Conservation (phyloP, 2,113 vertebrate genomes). For the Eurystomus gularis region DNA sequence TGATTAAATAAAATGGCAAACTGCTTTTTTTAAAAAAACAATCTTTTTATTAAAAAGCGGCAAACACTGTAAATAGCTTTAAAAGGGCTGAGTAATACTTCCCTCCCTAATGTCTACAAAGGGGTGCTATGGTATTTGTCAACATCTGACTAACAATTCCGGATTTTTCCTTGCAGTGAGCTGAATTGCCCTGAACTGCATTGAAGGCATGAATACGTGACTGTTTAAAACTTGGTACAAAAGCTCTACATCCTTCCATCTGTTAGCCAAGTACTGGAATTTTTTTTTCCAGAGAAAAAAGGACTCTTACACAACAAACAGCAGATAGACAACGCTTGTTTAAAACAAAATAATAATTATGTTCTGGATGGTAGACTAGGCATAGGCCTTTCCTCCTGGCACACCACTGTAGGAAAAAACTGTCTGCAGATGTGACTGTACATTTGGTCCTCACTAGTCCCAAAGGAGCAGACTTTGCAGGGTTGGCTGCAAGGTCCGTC, state of each 20-base stretch:
- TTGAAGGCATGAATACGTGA: neutral
- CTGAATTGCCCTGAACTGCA: neutral
- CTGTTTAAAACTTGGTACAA: neutral
- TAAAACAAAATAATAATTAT: neutral
- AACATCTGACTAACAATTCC: conserved; percentile 4
- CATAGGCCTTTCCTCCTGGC: neutral
- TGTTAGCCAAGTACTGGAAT: neutral
- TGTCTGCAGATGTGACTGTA: neutral
- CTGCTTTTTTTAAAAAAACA: neutral
- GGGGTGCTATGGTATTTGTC: neutral
- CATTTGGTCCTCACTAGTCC: neutral
- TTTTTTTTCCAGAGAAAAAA: neutral
- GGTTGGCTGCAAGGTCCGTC: neutral
- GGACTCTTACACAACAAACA: neutral
- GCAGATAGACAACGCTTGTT: conserved; percentile 9
- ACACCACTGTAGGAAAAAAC: neutral
- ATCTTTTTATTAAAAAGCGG: neutral
- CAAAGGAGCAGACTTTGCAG: neutral
- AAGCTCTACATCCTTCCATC: neutral
- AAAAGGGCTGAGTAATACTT: neutral
- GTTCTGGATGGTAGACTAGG: neutral
- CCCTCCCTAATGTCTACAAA: neutral
- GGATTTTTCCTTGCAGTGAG: neutral
- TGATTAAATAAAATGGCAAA: neutral
- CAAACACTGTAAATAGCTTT: neutral